Evolutionary conservation across 2,113 vertebrate species (phyloP).

Genomic region (Microcebus tavaratra): DNA sequence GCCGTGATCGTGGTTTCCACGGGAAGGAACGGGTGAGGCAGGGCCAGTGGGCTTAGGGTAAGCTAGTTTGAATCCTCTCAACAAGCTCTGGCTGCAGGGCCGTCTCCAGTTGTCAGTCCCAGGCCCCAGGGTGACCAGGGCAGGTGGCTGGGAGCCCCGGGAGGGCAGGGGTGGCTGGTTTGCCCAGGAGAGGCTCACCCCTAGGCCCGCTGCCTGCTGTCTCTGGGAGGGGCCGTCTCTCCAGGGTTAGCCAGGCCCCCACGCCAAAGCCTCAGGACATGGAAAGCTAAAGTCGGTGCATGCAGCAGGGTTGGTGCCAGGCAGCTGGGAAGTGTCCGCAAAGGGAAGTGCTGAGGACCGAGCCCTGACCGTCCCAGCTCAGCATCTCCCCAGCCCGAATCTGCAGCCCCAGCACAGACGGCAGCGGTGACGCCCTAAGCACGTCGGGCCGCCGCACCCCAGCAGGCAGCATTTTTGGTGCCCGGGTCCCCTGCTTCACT

Average conservation of each 20-base stretch:
- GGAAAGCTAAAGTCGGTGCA: background rate
- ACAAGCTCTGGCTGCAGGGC: background rate
- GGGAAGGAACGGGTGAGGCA: background rate
- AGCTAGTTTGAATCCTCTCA: background rate
- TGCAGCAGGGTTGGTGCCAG: background rate
- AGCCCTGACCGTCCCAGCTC: background rate
- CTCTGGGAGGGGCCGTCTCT: background rate
- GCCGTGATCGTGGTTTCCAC: background rate
- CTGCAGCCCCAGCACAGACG: background rate
- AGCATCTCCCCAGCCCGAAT: background rate
- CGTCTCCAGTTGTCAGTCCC: background rate
- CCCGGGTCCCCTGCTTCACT: accelerated
- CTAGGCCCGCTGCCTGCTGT: accelerated
- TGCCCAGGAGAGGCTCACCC: background rate
- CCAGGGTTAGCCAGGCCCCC: background rate
- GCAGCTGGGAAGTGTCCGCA: accelerated
- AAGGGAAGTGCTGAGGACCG: background rate
- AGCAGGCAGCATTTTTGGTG: background rate
- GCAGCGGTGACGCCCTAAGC: background rate
- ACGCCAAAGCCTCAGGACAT: background rate
- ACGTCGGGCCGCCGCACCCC: accelerated
- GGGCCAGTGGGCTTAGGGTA: accelerated
- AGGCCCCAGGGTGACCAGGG: background rate
- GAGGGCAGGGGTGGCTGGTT: background rate
- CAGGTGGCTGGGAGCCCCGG: accelerated